A percentile compares a stretch with the other conserved stretches of the same genome.
Evolutionary conservation across 2,797 vertebrate species (phyloP).

Genomic region (Sebastiscus albofasciatus): DNA sequence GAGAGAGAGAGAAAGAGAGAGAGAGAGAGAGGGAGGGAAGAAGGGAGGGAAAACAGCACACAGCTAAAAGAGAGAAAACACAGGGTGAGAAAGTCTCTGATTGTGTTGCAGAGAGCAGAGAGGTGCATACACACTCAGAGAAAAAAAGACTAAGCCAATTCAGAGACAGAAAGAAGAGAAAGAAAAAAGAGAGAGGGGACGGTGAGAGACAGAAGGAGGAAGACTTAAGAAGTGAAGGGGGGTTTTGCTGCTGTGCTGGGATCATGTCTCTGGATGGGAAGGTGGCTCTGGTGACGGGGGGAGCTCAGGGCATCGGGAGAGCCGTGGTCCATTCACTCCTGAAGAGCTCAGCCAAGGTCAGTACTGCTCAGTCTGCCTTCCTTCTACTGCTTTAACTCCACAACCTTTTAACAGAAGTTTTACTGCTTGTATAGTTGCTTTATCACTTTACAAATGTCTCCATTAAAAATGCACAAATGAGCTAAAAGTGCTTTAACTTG

Average conservation of each 20-base stretch:
- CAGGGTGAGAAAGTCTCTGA: constrained; percentile 22
- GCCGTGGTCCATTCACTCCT: constrained; percentile 74
- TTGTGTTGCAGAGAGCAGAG: constrained; percentile 14
- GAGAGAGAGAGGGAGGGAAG: neutral
- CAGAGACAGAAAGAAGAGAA: neutral
- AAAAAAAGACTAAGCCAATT: neutral
- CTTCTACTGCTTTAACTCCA: neutral
- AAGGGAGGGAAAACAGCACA: constrained; percentile 12
- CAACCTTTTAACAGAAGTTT: neutral
- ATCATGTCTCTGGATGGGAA: constrained; percentile 89
- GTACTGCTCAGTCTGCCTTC: constrained; percentile 12
- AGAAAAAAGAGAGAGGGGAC: neutral
- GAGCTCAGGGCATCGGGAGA: constrained; percentile 90
- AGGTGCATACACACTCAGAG: constrained; percentile 5
- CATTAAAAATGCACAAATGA: neutral
- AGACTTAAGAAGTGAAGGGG: neutral
- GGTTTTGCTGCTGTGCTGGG: constrained; percentile 4
- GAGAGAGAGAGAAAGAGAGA: neutral
- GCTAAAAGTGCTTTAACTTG: neutral
- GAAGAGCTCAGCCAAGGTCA: constrained; percentile 65
- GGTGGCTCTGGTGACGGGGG: constrained; percentile 92
- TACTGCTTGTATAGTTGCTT: neutral
- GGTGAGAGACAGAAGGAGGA: neutral
- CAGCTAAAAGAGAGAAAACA: constrained; percentile 42
- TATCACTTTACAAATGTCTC: neutral